Conservation (phyloP, 2,888 invertebrate genomes). For the Nomada ferruginata region DNA sequence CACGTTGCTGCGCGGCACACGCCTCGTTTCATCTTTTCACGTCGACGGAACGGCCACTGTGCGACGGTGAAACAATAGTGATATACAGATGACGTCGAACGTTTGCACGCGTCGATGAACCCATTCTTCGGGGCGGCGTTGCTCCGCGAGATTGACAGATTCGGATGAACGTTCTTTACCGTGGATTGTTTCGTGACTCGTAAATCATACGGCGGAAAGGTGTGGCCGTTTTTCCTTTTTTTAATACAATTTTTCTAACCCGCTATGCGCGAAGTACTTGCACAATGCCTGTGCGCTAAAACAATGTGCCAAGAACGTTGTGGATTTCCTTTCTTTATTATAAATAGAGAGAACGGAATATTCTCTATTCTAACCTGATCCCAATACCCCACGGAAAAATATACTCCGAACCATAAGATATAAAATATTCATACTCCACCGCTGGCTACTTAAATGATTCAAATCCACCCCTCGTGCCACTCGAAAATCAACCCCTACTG, state of each 20-base stretch:
- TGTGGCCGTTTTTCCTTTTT: neutral
- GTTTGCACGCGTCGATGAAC: constrained; percentile 73
- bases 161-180: neutral
- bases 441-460: no score
- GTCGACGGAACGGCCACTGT: constrained; percentile 29
- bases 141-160: constrained; percentile 13
- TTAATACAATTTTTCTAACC: no score
- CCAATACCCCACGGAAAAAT: no score
- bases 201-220: neutral
- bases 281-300: no score
- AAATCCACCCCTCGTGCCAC: no score
- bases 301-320: no score
- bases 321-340: no score
- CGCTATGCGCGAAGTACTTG: no score
- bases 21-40: constrained; percentile 42
- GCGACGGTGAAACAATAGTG: constrained; percentile 65
- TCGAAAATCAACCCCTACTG: neutral
- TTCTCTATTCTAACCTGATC: no score
- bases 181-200: neutral
- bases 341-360: no score
- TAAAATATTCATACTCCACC: no score
- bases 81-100: constrained; percentile 55
- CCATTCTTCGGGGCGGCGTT: constrained; percentile 46
- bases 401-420: no score
- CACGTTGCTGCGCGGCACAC: constrained; percentile 56